Conservation (phyloP, 1,140 invertebrate species). For the Drosophila takahashii region DNA sequence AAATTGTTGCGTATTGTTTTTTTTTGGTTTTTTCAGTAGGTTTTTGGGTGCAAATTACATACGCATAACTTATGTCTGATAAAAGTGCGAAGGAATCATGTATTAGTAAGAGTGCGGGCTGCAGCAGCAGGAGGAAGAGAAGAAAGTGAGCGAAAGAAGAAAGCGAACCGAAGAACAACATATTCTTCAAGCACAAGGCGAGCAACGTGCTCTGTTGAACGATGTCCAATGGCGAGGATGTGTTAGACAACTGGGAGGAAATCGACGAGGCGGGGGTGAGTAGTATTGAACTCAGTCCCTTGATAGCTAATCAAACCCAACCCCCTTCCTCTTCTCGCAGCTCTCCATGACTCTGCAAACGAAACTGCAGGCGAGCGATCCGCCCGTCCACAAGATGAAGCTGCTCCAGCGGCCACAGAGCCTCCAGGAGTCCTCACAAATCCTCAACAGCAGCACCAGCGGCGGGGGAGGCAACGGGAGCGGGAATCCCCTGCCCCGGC, state of each 20-base stretch:
- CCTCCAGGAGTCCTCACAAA: slow-evolving; percentile 38
- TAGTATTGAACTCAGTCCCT: not conserved
- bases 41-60: slow-evolving; percentile 56
- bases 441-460: slow-evolving; percentile 18
- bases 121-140: slow-evolving; percentile 77
- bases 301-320: not conserved
- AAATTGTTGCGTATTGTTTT: slow-evolving; percentile 77
- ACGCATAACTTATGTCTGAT: slow-evolving; percentile 82
- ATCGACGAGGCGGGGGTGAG: slow-evolving; percentile 90
- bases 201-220: slow-evolving; percentile 67
- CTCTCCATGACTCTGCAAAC: slow-evolving; percentile 75
- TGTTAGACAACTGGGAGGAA: slow-evolving; percentile 93
- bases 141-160: slow-evolving; percentile 74
- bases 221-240: slow-evolving; percentile 87
- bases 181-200: slow-evolving; percentile 22
- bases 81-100: slow-evolving; percentile 72
- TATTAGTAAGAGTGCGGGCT: slow-evolving; percentile 78
- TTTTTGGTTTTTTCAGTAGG: slow-evolving; percentile 39
- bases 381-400: slow-evolving; percentile 78
- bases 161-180: slow-evolving; percentile 43
- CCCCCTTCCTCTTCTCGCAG: slow-evolving; percentile 20
- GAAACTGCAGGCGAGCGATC: slow-evolving; percentile 54
- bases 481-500: slow-evolving; percentile 79
- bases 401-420: slow-evolving; percentile 85
- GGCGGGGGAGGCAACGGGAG: slow-evolving; percentile 33